These are phyloP conservation scores for Drosophila lini DNA, from an alignment of 1,140 invertebrate genomes.

Conservation along the genomic window DNA sequence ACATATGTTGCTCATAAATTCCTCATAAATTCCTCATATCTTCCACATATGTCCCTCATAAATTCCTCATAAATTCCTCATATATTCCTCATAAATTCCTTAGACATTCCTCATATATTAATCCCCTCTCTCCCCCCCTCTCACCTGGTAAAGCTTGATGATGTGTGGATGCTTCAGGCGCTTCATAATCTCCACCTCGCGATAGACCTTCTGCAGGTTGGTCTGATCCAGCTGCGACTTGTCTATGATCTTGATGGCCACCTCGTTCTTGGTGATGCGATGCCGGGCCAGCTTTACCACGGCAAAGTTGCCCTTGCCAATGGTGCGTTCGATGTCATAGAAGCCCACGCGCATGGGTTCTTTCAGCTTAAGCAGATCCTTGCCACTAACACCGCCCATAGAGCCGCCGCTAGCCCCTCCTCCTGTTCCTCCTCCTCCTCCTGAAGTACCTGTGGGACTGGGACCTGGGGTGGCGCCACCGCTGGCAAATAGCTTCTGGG, in stretches of 20 bases:
- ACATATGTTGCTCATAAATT: too few species aligned
- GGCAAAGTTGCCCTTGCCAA: conserved; percentile 99
- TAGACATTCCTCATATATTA: neutral
- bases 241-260: conserved; percentile 99
- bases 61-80: too few species aligned
- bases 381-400: conserved; percentile 38
- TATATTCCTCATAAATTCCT: too few species aligned
- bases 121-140: neutral
- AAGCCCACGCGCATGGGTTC: conserved; percentile 95
- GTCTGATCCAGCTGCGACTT: conserved; percentile 97
- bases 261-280: conserved; percentile 99
- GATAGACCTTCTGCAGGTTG: conserved; percentile 98
- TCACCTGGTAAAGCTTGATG: conserved; percentile 98
- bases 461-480: conserved; percentile 31
- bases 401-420: neutral
- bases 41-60: too few species aligned
- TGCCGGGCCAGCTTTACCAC: conserved; percentile 99
- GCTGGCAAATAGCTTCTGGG: conserved; percentile 66
- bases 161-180: conserved; percentile 98
- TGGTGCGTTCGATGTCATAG: conserved; percentile 98
- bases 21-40: too few species aligned
- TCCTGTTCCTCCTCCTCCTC: neutral
- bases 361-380: conserved; percentile 74
- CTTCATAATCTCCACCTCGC: conserved; percentile 99
- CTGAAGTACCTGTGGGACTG: conserved; percentile 1